Conservation (phyloP, 2,888 invertebrate genomes). For the Nomada fucata region DNA sequence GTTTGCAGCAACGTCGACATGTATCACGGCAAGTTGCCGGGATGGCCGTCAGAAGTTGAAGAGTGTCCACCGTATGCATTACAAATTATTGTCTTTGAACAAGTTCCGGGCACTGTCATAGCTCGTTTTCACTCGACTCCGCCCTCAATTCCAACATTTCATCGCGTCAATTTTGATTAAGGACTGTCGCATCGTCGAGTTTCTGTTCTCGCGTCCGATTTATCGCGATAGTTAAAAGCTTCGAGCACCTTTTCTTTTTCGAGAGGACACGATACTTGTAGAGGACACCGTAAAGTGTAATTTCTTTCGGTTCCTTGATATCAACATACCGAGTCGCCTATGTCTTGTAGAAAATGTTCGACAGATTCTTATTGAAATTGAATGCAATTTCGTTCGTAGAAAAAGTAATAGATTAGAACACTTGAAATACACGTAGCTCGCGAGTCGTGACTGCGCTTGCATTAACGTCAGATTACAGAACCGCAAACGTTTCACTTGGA, state of each 20-base stretch:
- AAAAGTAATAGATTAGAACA: too few relatives aligned
- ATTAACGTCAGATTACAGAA: not conserved
- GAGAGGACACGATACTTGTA: too few relatives aligned
- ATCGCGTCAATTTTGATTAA: slow-evolving; percentile 12
- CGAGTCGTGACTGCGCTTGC: not conserved
- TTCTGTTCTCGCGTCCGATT: not conserved
- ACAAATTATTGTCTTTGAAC: slow-evolving; percentile 51
- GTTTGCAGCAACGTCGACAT: slow-evolving; percentile 32
- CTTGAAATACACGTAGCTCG: not conserved
- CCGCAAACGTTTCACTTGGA: not conserved
- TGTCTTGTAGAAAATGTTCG: too few relatives aligned
- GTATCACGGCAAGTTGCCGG: slow-evolving; percentile 31
- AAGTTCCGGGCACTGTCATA: not conserved
- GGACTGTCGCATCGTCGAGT: not conserved
- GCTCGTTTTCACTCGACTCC: not conserved
- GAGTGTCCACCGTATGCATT: slow-evolving; percentile 30
- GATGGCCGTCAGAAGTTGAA: slow-evolving; percentile 40
- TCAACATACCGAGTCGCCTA: too few relatives aligned
- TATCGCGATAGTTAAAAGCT: too few relatives aligned
- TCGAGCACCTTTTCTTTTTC: too few relatives aligned
- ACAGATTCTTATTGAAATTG: too few relatives aligned
- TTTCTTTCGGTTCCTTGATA: too few relatives aligned
- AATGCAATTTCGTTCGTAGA: too few relatives aligned
- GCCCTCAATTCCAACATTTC: slow-evolving; percentile 13
- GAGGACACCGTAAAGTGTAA: too few relatives aligned